A percentile compares a stretch with the other conserved stretches of the same genome.
Evolutionary conservation across 2,888 invertebrate genomes (phyloP).

Genomic region (Hirtodrosophila alboralis): DNA sequence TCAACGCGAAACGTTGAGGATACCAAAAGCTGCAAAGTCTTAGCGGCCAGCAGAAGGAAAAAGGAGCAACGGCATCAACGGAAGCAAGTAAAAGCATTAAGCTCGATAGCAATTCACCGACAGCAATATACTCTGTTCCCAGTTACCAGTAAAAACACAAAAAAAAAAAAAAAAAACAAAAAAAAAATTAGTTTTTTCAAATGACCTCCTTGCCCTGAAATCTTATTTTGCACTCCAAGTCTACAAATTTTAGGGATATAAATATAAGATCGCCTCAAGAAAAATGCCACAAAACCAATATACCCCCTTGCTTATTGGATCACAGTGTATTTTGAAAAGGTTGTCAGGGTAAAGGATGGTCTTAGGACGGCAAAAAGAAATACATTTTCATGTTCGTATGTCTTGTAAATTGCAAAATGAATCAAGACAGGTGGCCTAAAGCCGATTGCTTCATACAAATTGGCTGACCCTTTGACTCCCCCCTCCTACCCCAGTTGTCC

Average conservation of each 20-base stretch:
- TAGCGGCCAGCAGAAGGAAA: slow-evolving; percentile 9
- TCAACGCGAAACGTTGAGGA: slow-evolving; percentile 20
- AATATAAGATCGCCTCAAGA: too few relatives aligned
- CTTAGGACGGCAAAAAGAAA: slow-evolving; percentile 4
- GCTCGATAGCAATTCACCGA: neutral
- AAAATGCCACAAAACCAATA: too few relatives aligned
- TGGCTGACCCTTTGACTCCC: slow-evolving; percentile 12
- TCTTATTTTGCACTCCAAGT: too few relatives aligned
- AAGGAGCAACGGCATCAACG: neutral
- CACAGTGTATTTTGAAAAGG: slow-evolving; percentile 19
- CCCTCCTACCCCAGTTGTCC: slow-evolving; percentile 19
- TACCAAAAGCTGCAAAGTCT: slow-evolving; percentile 26
- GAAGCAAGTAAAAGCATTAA: neutral
- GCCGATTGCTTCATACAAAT: slow-evolving; percentile 36
- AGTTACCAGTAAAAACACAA: too few relatives aligned
- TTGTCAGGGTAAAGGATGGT: slow-evolving; percentile 27
- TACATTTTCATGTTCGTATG: slow-evolving; percentile 43
- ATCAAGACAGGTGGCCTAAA: slow-evolving; percentile 46
- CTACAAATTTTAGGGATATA: too few relatives aligned
- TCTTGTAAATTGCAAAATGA: slow-evolving; percentile 52
- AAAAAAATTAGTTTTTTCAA: too few relatives aligned
- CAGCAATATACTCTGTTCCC: too few relatives aligned
- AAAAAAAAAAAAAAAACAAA: too few relatives aligned
- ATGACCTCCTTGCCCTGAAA: too few relatives aligned
- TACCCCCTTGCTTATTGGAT: too few relatives aligned